Base-by-base conservation (phyloP, 2,113 vertebrate genomes). In the Chrysochloris asiatica region DNA sequence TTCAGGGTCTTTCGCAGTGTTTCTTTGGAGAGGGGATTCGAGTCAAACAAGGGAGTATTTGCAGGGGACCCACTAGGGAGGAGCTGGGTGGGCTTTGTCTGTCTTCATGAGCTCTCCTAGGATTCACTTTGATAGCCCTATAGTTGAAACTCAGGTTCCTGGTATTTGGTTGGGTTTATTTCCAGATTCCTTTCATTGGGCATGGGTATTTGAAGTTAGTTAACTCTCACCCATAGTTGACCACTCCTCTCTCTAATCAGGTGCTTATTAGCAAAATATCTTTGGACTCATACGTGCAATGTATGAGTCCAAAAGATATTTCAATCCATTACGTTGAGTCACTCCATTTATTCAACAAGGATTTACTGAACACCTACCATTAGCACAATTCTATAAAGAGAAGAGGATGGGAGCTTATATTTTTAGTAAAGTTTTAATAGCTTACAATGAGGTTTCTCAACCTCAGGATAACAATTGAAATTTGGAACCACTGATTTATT, bases 131-230 rank as follows among this genome's bases (percentile, higher is more conserved):
- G 56, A 83, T 45, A 33, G 61, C 47, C 41, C 69, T 91, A 80
- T 85, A 56, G 26, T 0, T 84, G 75, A 76, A 65, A 43, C 61
- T 52, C 41, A 48, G 67, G 24, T 14, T 48, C 28, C 79, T 14
- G 28, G 13, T 8, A 21, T 61, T 52, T 78, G 24, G n/a, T 3
- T 56, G 47, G 8, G 7, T 82, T 61, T 61, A 11, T 43, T 36
- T 67, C 86, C 72, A 61, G 79, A 83, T 91, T 94, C 14, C 59
- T 83, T 67, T 81, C 71, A 52, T 9, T 47, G 76, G n/a, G 43
- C 47, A 0, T 48, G 67, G 17, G 24, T 45, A 54, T 87, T 69
- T 48, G 50, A 82, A 83, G 30, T 8, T n/a, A 86, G 61, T 36
- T 54, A 82, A 67, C 17, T 91, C 48, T 65, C n/a, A 56, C 17